These are phyloP conservation scores for Plebejus anna DNA, from an alignment of 2,888 invertebrate species.

Conservation along the genomic window DNA sequence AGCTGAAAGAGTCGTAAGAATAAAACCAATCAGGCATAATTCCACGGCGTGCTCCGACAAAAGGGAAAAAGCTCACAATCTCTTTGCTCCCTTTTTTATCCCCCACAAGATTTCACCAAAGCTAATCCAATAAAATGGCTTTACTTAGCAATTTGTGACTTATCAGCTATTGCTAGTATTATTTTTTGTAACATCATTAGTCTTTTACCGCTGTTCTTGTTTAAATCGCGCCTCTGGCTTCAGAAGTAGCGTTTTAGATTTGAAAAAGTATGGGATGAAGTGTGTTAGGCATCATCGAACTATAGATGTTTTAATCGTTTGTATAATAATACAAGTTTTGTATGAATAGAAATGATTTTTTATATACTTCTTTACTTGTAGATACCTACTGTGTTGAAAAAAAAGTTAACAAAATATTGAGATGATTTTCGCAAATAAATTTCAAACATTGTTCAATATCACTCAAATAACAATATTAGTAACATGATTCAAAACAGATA, in stretches of 20 bases:
- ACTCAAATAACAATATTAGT: background rate
- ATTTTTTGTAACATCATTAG: constrained; percentile 22
- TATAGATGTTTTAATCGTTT: too few relatives aligned
- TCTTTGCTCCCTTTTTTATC: constrained; percentile 41
- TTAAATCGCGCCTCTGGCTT: background rate
- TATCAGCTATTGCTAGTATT: constrained; percentile 34
- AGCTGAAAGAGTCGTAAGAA: constrained; percentile 39
- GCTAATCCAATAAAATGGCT: constrained; percentile 39
- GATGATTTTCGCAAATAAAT: background rate
- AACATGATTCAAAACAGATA: background rate
- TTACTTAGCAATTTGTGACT: constrained; percentile 37
- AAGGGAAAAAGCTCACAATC: constrained; percentile 42
- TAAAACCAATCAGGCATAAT: constrained; percentile 46
- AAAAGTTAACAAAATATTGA: background rate
- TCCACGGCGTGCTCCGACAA: constrained; percentile 40
- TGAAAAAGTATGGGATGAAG: background rate
- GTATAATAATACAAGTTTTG: too few relatives aligned
- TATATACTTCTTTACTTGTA: too few relatives aligned
- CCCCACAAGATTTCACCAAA: constrained; percentile 37
- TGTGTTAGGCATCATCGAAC: too few relatives aligned
- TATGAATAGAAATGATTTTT: too few relatives aligned
- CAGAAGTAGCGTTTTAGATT: background rate
- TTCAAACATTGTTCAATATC: background rate
- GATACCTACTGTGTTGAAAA: too few relatives aligned
- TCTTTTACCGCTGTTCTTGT: constrained; percentile 17